Base-by-base conservation (phyloP, 1,140 invertebrate genomes). In the Diorhabda carinulata region DNA sequence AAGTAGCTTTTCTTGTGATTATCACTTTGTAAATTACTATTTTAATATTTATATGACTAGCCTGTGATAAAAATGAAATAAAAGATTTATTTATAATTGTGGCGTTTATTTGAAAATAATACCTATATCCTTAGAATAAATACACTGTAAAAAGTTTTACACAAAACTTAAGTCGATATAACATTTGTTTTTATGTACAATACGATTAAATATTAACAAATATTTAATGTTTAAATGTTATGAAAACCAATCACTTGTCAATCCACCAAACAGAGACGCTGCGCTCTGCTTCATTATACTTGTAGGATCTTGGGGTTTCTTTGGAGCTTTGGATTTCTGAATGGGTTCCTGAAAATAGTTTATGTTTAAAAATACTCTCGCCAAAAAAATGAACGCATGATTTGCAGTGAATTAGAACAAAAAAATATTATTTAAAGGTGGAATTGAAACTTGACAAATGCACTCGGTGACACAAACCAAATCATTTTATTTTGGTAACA, bases 211-310 rank as follows among this genome's bases (percentile, higher is more conserved):
- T 64, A 64, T 64, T 61, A 67, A 61, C n/a, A 66, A 57, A 47
- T 8, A 56, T 10, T 40, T 5, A 42, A 6, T 47, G 4, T 45
- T 62, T 3, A 57, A 66, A 52, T 71, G 71, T 73, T 80, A 80
- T 73, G 78, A 81, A 68, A 92, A 92, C 90, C 91, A 92, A 78
- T 92, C 91, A 9, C 88, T 89, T 3, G 90, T 89, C 87, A 92
- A 90, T 3, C 87, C 89, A 43, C 89, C 90, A 77, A 92, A 92
- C 80, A 92, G 88, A 0, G 90, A 89, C 1, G 90, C 88, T 4
- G 90, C 90, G 52, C 89, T 86, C 45, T 88, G 90, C 69, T 88
- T 85, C 8, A 89, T 86, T 0, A 81, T 81, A 58, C 70, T 78
- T 57, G 72, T 56, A 4, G 76, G 59, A 45, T 77, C 74, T 58